A percentile compares a stretch with the other conserved stretches of the same genome.
These are phyloP conservation scores for Drosophila melanica DNA, from an alignment of 1,140 invertebrate genomes.

Conservation along the genomic window DNA sequence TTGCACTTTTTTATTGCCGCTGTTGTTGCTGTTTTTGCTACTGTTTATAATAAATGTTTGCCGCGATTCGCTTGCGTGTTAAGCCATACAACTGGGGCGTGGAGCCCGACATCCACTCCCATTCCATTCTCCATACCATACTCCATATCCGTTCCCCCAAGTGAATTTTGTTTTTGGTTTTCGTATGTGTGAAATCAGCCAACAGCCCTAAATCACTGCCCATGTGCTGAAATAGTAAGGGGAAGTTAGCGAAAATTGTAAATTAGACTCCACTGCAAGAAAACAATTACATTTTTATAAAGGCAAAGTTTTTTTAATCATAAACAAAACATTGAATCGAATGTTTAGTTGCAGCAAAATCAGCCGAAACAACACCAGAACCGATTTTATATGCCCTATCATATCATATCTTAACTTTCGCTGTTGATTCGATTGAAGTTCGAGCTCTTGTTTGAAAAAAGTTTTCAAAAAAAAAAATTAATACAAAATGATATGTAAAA, in stretches of 20 bases:
- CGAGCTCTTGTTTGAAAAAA: no score
- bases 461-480: no score
- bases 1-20: slow-evolving; percentile 45
- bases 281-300: not conserved
- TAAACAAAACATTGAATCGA: no score
- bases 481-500: no score
- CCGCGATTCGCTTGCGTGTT: slow-evolving; percentile 59
- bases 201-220: not conserved
- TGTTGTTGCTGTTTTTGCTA: slow-evolving; percentile 18
- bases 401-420: no score
- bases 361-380: no score
- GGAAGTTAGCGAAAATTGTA: not conserved
- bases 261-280: not conserved
- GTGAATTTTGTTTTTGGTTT: slow-evolving; percentile 8
- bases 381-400: no score
- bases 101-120: slow-evolving; percentile 27
- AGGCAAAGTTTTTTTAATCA: no score
- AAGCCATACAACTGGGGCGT: slow-evolving; percentile 61
- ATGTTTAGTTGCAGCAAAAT: no score
- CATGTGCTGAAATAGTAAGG: slow-evolving; percentile 3
- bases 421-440: no score
- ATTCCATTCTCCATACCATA: slow-evolving; percentile 2
- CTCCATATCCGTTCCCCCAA: slow-evolving; percentile 3
- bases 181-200: slow-evolving; percentile 1
- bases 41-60: slow-evolving; percentile 39